These are phyloP conservation scores for Neomorphus geoffroyi DNA, from an alignment of 2,797 vertebrate species.

Conservation along the genomic window DNA sequence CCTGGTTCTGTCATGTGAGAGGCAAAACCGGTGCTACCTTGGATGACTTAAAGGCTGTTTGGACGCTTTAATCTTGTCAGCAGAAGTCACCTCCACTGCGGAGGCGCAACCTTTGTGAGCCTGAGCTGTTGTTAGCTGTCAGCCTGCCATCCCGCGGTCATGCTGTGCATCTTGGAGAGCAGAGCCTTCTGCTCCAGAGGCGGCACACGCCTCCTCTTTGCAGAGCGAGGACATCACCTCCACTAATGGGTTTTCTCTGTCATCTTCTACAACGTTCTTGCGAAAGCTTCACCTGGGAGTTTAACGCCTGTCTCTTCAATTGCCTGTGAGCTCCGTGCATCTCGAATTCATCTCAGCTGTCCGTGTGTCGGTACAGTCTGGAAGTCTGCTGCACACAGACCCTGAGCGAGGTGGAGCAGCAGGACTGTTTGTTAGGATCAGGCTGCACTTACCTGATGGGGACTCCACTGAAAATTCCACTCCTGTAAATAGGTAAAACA, in stretches of 20 bases:
- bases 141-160: not conserved
- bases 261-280: not conserved
- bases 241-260: not conserved
- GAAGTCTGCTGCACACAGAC: too few species aligned
- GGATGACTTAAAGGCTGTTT: not conserved
- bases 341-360: too few species aligned
- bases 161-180: accelerated
- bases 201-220: not conserved
- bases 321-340: too few species aligned
- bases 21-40: not conserved
- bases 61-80: not conserved
- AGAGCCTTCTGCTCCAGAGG: not conserved
- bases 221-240: not conserved
- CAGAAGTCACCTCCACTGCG: not conserved
- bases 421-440: too few species aligned
- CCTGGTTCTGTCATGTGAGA: not conserved
- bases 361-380: too few species aligned
- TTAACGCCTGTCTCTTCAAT: not conserved
- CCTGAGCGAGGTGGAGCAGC: too few species aligned
- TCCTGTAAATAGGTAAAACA: not conserved
- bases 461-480: too few species aligned
- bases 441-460: too few species aligned
- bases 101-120: not conserved
- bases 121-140: not conserved
- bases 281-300: not conserved